phyloP scores from a whole-genome alignment of 2,888 invertebrate genomes.

The Cerceris ruficornis region DNA sequence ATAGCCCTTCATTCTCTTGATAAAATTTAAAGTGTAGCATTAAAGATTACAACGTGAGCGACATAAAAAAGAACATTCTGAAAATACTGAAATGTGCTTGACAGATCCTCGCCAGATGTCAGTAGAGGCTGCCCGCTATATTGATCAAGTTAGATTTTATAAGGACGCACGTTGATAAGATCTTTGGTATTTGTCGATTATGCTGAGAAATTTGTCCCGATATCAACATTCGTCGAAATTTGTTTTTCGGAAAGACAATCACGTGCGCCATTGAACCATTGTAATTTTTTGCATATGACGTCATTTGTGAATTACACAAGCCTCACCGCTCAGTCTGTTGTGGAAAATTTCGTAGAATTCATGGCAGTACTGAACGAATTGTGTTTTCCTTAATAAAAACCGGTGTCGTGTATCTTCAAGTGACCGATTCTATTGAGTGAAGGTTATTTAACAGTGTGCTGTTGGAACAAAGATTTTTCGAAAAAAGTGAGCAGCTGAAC shows the following conservation, averaged over 20 bases:
- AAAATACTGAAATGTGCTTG: slow-evolving; percentile 18
- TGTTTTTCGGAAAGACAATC: slow-evolving; percentile 26
- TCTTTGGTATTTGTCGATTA: slow-evolving; percentile 61
- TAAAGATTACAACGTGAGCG: background rate
- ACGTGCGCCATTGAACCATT: slow-evolving; percentile 32
- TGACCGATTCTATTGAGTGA: background rate
- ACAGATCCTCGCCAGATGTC: slow-evolving; percentile 65
- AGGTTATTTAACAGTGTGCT: background rate
- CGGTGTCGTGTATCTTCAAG: background rate
- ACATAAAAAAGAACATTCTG: background rate
- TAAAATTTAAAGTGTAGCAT: no score
- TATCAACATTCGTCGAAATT: slow-evolving; percentile 23
- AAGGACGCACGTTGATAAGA: slow-evolving; percentile 69
- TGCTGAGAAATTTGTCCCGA: slow-evolving; percentile 40
- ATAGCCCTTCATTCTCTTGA: no score
- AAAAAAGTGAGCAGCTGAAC: slow-evolving; percentile 51
- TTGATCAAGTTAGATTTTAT: slow-evolving; percentile 73
- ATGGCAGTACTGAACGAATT: slow-evolving; percentile 43
- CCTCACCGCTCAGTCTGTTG: slow-evolving; percentile 76
- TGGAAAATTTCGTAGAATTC: slow-evolving; percentile 68
- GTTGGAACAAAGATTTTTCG: background rate
- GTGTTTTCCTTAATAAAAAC: slow-evolving; percentile 48
- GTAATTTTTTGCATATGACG: slow-evolving; percentile 70
- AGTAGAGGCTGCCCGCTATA: slow-evolving; percentile 57
- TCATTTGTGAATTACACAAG: slow-evolving; percentile 77